Percentiles rank a stretch among this genome's conserved stretches.
phyloP scores from a whole-genome alignment of 2,797 vertebrate species.

The Hyperoplus immaculatus region DNA sequence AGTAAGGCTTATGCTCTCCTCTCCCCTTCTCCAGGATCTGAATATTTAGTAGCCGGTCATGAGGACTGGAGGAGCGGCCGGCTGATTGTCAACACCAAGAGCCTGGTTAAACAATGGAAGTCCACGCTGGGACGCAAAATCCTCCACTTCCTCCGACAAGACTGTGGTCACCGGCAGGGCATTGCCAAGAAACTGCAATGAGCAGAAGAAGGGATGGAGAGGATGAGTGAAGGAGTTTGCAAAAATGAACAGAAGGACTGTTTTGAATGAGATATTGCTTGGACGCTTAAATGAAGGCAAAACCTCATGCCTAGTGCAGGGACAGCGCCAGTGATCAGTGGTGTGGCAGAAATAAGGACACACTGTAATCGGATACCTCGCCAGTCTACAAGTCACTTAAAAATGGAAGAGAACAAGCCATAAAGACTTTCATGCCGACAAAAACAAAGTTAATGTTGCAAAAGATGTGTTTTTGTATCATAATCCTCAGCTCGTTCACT shows the following conservation, averaged over 20 bases:
- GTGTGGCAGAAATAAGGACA: constrained; percentile 36
- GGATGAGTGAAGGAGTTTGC: constrained; percentile 1
- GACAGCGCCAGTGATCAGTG: neutral
- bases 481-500: constrained; percentile 6
- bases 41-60: constrained; percentile 92
- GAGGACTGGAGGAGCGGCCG: constrained; percentile 87
- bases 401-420: constrained; percentile 28
- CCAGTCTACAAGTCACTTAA: constrained; percentile 16
- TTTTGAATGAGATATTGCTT: constrained; percentile 9
- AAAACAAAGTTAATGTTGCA: constrained; percentile 37
- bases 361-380: constrained; percentile 15
- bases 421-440: constrained; percentile 20
- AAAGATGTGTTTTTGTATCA: constrained; percentile 18
- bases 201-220: constrained; percentile 11
- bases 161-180: constrained; percentile 81
- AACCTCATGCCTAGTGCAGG: neutral
- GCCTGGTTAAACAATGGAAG: constrained; percentile 93
- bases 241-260: constrained; percentile 16
- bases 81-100: constrained; percentile 92
- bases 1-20: neutral
- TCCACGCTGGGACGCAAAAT: constrained; percentile 89
- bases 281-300: constrained; percentile 36
- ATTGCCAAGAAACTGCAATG: neutral
- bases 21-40: constrained; percentile 82
- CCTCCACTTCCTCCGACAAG: constrained; percentile 88